phyloP scores from a whole-genome alignment of 2,797 vertebrate species.

The Poeciliopsis turneri region DNA sequence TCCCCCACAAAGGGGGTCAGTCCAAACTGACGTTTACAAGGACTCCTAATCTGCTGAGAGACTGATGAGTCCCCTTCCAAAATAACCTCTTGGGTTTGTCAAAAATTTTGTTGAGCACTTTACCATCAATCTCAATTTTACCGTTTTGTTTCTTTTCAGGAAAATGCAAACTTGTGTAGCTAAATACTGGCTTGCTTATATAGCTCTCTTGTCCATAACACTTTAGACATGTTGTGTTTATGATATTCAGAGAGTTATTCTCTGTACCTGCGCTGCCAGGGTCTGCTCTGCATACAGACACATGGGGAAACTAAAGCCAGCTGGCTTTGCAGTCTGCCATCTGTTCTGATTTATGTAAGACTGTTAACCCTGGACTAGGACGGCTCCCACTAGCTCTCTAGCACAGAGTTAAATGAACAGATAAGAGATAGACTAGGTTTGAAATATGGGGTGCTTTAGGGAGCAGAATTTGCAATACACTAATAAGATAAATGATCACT shows the following conservation, averaged over 20 bases:
- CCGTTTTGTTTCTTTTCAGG: constrained; percentile 17
- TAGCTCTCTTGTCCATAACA: constrained; percentile 50
- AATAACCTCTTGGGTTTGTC: constrained; percentile 25
- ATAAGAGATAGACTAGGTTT: constrained; percentile 18
- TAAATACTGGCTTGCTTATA: constrained; percentile 28
- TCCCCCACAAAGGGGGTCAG: constrained; percentile 60
- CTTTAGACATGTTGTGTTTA: constrained; percentile 61
- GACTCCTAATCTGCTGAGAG: constrained; percentile 70
- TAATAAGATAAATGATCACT: constrained; percentile 3
- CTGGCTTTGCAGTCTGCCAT: constrained; percentile 77
- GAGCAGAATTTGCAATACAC: constrained; percentile 1
- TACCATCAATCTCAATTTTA: constrained; percentile 34
- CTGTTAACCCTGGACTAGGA: constrained; percentile 72
- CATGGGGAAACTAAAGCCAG: constrained; percentile 81
- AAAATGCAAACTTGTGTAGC: constrained; percentile 34
- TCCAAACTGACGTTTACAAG: constrained; percentile 71
- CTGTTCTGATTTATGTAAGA: constrained; percentile 81
- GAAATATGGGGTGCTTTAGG: constrained; percentile 13
- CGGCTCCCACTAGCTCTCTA: constrained; percentile 58
- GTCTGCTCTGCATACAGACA: constrained; percentile 66
- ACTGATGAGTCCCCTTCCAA: constrained; percentile 61
- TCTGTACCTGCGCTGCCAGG: constrained; percentile 71
- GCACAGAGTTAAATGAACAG: constrained; percentile 54
- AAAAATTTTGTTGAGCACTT: constrained; percentile 8
- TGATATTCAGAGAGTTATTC: constrained; percentile 69